These are phyloP conservation scores for Cephus cinctus DNA, from an alignment of 1,140 invertebrate species.

Conservation along the genomic window DNA sequence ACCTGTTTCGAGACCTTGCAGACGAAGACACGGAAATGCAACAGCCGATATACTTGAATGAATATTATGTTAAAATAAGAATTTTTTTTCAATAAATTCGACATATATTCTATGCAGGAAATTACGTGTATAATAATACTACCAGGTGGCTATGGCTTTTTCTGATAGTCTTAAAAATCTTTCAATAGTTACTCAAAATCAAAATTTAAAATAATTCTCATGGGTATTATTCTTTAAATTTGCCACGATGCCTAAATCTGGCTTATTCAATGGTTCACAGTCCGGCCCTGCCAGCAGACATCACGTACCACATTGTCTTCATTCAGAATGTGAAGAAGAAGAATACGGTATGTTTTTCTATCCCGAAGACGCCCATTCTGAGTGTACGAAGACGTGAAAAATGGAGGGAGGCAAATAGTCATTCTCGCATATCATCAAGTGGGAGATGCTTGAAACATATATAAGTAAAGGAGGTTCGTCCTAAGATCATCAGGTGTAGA, in stretches of 20 bases:
- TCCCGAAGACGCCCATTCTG: neutral
- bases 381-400: neutral
- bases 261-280: neutral
- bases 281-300: neutral
- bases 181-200: neutral
- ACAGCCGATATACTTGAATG: neutral
- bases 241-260: neutral
- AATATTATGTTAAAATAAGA: neutral
- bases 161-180: neutral
- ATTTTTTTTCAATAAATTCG: neutral
- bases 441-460: neutral
- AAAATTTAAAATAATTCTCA: neutral
- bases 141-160: no score
- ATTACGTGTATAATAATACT: no score
- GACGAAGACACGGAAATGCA: neutral
- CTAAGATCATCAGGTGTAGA: neutral
- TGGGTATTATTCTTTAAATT: neutral
- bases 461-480: neutral
- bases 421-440: neutral
- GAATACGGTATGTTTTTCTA: neutral
- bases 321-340: neutral
- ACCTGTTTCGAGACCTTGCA: neutral
- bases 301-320: neutral
- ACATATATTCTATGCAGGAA: neutral
- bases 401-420: neutral